Percentiles rank a stretch among this genome's conserved stretches.
phyloP scores from a whole-genome alignment of 2,113 vertebrate genomes.

The Alouatta palliata region DNA sequence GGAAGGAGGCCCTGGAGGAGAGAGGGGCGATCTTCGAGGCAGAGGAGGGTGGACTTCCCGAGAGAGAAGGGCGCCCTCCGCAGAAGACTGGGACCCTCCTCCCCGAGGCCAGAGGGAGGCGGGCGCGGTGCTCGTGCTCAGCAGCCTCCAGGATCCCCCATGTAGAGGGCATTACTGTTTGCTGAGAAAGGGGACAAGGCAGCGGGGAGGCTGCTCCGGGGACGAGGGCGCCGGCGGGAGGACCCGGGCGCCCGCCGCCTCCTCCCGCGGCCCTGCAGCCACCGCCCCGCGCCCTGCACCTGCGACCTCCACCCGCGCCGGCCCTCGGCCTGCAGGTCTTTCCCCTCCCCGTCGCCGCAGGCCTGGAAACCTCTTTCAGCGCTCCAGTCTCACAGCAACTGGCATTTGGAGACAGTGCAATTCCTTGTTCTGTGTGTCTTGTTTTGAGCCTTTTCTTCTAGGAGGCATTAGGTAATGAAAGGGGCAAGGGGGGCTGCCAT shows the following conservation, averaged over 20 bases:
- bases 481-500: neutral
- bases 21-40: neutral
- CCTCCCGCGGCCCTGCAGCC: too few species aligned
- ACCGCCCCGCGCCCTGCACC: neutral
- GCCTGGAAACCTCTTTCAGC: neutral
- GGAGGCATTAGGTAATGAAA: too few species aligned
- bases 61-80: neutral
- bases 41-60: neutral
- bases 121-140: neutral
- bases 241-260: too few species aligned
- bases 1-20: neutral
- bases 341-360: neutral
- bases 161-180: rapidly evolving
- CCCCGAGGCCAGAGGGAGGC: neutral
- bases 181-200: neutral
- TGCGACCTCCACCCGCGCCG: rapidly evolving
- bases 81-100: neutral
- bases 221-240: neutral
- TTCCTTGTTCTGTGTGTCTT: neutral
- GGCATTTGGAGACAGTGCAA: neutral
- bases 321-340: neutral
- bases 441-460: neutral
- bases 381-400: neutral
- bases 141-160: neutral
- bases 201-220: rapidly evolving